Conservation (phyloP, 2,113 vertebrate species). For the Macquaria ambigua region DNA sequence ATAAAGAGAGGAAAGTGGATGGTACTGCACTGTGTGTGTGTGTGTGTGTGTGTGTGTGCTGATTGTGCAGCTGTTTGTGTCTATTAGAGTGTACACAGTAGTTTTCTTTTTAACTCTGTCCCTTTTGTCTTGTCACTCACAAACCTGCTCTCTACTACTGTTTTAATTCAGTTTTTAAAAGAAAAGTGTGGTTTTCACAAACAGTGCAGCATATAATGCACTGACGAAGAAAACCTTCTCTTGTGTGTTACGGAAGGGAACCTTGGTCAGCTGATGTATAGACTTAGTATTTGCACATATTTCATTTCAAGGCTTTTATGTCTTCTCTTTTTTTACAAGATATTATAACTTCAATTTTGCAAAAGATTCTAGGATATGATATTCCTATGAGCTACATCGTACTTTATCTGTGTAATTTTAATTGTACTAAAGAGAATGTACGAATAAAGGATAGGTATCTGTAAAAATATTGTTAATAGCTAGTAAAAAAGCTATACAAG, state of each 20-base stretch:
- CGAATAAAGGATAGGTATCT: no score
- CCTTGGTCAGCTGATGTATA: not conserved
- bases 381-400: no score
- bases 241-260: not conserved
- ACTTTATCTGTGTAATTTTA: no score
- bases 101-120: not conserved
- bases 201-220: not conserved
- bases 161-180: not conserved
- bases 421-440: no score
- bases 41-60: slow-evolving; percentile 31
- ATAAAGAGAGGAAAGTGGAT: slow-evolving; percentile 72
- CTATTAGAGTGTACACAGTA: not conserved
- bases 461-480: no score
- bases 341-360: not conserved
- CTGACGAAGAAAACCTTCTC: not conserved
- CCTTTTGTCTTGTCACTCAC: not conserved
- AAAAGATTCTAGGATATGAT: no score
- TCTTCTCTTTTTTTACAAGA: not conserved
- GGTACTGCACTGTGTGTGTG: slow-evolving; percentile 60
- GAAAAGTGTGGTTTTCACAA: not conserved
- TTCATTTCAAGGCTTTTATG: slow-evolving; percentile 17
- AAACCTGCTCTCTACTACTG: slow-evolving; percentile 3
- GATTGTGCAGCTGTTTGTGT: slow-evolving; percentile 40
- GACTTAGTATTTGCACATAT: slow-evolving; percentile 4
- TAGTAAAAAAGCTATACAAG: no score